Conservation (phyloP, 2,113 vertebrate species). For the Pteronura brasiliensis region DNA sequence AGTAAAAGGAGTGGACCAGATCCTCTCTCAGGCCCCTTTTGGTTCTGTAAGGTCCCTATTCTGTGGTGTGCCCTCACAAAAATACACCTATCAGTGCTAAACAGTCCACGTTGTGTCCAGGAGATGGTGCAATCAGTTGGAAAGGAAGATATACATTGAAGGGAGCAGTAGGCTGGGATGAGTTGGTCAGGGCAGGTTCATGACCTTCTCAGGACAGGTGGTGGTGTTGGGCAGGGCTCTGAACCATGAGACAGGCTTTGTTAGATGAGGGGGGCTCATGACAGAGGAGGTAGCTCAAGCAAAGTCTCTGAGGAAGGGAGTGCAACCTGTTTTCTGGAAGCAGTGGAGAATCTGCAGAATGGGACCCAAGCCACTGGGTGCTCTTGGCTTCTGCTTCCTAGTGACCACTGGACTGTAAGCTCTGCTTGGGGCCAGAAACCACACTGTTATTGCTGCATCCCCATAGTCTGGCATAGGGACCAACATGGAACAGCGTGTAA, state of each 20-base stretch:
- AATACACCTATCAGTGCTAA: not conserved
- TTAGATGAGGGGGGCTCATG: not conserved
- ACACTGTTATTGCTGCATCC: not conserved
- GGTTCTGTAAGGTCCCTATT: not conserved
- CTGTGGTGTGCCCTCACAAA: not conserved
- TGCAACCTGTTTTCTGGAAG: not conserved
- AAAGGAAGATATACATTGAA: not conserved
- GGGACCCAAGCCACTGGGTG: fast-evolving
- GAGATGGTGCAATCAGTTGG: not conserved
- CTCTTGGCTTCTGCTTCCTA: not conserved
- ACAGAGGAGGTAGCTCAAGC: not conserved
- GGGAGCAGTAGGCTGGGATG: too few relatives aligned
- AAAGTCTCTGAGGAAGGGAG: not conserved
- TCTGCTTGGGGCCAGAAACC: not conserved
- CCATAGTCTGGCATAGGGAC: not conserved
- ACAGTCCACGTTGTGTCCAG: not conserved
- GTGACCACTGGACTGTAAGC: not conserved
- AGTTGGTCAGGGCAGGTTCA: not conserved
- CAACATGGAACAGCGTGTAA: too few relatives aligned
- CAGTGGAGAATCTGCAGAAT: not conserved
- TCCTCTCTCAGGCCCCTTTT: not conserved
- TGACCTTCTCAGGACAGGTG: not conserved
- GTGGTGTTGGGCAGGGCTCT: not conserved
- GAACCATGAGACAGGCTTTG: not conserved
- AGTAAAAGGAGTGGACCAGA: not conserved